A percentile compares a stretch with the other conserved stretches of the same genome.
These are phyloP conservation scores for Drosophila ustulata DNA, from an alignment of 2,888 invertebrate species.

Conservation along the genomic window DNA sequence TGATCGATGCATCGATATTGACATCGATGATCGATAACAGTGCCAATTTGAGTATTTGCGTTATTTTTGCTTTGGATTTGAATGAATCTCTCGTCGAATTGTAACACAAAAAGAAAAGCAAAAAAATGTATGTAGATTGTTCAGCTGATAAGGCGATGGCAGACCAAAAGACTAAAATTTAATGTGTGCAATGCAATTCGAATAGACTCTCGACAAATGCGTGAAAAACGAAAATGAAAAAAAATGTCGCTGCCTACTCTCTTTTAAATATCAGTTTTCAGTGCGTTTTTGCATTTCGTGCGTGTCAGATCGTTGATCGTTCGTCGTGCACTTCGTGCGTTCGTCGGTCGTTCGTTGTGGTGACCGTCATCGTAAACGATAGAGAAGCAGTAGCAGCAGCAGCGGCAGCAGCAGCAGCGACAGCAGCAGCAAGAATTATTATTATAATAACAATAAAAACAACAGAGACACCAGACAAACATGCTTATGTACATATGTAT, in stretches of 20 bases:
- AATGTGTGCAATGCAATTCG: slow-evolving; percentile 37
- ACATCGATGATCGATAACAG: slow-evolving; percentile 25
- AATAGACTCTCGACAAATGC: slow-evolving; percentile 53
- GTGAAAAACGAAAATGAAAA: slow-evolving; percentile 38
- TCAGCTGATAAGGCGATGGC: slow-evolving; percentile 9
- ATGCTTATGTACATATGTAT: slow-evolving; percentile 15
- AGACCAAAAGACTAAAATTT: slow-evolving; percentile 1
- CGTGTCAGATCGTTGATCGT: slow-evolving; percentile 66
- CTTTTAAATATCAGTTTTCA: slow-evolving; percentile 63
- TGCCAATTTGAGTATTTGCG: slow-evolving; percentile 57
- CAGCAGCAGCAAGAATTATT: slow-evolving; percentile 20
- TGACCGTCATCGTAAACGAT: slow-evolving; percentile 27
- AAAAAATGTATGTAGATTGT: slow-evolving; percentile 10
- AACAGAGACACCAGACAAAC: slow-evolving; percentile 15
- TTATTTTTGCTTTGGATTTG: slow-evolving; percentile 44
- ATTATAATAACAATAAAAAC: slow-evolving; percentile 17
- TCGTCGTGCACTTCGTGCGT: slow-evolving; percentile 60
- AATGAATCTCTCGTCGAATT: slow-evolving; percentile 33
- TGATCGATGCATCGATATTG: neutral
- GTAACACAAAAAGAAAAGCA: slow-evolving; percentile 1
- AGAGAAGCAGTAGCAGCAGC: slow-evolving; percentile 22
- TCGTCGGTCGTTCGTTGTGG: slow-evolving; percentile 6
- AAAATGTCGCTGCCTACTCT: slow-evolving; percentile 56
- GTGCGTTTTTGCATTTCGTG: slow-evolving; percentile 73
- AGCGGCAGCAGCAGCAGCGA: slow-evolving; percentile 15